Percentiles rank a stretch among this genome's conserved stretches.
phyloP scores from a whole-genome alignment of 2,113 vertebrate genomes.

The Gallinago jamesoni region DNA sequence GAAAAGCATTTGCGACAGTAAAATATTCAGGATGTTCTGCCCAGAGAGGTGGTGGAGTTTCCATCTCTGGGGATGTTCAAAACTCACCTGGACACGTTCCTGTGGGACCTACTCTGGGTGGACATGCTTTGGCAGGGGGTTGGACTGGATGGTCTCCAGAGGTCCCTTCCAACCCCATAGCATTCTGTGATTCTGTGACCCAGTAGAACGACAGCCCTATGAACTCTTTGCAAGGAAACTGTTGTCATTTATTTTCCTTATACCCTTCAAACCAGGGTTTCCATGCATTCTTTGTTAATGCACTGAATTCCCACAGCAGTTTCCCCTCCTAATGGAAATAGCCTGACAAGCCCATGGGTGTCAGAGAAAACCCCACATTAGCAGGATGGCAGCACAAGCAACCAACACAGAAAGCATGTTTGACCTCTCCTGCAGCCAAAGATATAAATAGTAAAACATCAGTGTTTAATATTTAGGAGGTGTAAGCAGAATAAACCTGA shows the following conservation, averaged over 20 bases:
- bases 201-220: neutral
- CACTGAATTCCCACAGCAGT: neutral
- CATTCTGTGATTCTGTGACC: neutral
- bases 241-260: neutral
- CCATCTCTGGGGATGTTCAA: too few species aligned
- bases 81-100: too few species aligned
- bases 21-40: neutral
- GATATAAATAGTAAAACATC: neutral
- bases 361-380: neutral
- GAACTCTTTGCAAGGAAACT: neutral
- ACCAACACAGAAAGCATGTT: neutral
- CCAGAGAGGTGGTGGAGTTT: too few species aligned
- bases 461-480: neutral
- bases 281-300: neutral
- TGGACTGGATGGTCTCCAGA: too few species aligned
- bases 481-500: neutral
- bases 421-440: neutral
- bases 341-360: neutral
- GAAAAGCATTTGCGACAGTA: neutral
- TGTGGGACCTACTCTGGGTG: too few species aligned
- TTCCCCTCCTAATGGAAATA: neutral
- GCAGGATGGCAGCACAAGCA: neutral
- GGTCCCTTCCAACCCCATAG: too few species aligned
- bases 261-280: neutral
- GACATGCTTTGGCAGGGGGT: too few species aligned